phyloP scores from a whole-genome alignment of 1,140 invertebrate genomes.

The Eulimnadia texana region DNA sequence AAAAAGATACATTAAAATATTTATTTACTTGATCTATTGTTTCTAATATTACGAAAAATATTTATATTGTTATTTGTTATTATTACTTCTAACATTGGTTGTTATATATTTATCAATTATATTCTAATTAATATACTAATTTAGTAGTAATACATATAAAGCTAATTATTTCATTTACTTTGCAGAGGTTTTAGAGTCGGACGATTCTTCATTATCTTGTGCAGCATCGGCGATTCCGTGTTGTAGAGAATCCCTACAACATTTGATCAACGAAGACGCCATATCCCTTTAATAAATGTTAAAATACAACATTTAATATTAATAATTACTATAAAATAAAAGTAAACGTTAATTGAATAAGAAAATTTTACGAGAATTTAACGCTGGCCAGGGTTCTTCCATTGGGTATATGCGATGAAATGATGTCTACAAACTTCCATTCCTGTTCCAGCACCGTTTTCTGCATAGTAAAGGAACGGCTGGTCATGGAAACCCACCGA shows the following conservation, averaged over 20 bases:
- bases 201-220: neutral
- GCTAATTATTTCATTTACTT: no score
- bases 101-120: no score
- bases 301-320: neutral
- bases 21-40: no score
- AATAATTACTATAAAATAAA: no score
- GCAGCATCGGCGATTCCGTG: neutral
- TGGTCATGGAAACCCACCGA: slow-evolving; percentile 50
- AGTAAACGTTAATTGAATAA: neutral
- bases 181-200: no score
- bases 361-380: slow-evolving; percentile 43
- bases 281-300: neutral
- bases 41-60: no score
- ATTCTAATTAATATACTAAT: no score
- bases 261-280: neutral
- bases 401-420: slow-evolving; percentile 49
- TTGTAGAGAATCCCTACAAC: neutral
- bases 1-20: no score
- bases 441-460: slow-evolving; percentile 66
- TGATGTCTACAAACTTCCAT: slow-evolving; percentile 55
- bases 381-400: slow-evolving; percentile 48
- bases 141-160: no score
- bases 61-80: no score
- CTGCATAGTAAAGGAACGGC: slow-evolving; percentile 44
- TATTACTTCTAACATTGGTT: no score